Evolutionary conservation across 2,888 invertebrate genomes (phyloP), one percentile per base, ranked within the genome.

Genomic region (Unio pictorum): DNA sequence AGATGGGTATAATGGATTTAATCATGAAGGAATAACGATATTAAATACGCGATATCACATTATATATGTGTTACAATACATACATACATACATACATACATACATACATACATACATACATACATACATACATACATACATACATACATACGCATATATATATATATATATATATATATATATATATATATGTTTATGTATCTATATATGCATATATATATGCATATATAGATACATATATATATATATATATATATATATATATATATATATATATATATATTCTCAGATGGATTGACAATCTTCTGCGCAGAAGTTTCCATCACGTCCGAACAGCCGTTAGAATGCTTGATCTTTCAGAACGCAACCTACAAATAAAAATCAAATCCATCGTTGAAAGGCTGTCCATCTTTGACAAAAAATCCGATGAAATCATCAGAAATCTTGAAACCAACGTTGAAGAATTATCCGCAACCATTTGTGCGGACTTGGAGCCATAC

Each of bases 271-370:
- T 17, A 17, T 30, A 20, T 30, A 45, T 28, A 26, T 61, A 4
- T 59, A 61, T 11, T 67, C 67, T n/a, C 71, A 86, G 86, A 20
- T 86, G 86, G 86, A 72, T 84, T 60, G 84, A 84, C 61, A 77
- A 78, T 5, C 66, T 85, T 15, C 71, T 85, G 11, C 74, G 77
- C 15, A 64, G 80, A 58, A 78, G 81, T 59, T 74, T 78, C 15
- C 80, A 77, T 56, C 76, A 80, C 64, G 66, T 84, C 23, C 81
- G 80, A 64, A 79, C 81, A 1, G 75, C 81, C 18, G 80, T 82
- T 11, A 74, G 71, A n/a, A 71, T 80, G 55, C 72, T 84, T 3
- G 79, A 76, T 34, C 73, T 68, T 61, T 77, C 78, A 1, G 79
- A 84, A 55, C 75, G 75, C 34, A 80, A 82, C 56, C 72, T 79